Evolutionary conservation across 2,888 invertebrate genomes (phyloP), one percentile per base, ranked within the genome.

Genomic region (Ormyrus labotus): DNA sequence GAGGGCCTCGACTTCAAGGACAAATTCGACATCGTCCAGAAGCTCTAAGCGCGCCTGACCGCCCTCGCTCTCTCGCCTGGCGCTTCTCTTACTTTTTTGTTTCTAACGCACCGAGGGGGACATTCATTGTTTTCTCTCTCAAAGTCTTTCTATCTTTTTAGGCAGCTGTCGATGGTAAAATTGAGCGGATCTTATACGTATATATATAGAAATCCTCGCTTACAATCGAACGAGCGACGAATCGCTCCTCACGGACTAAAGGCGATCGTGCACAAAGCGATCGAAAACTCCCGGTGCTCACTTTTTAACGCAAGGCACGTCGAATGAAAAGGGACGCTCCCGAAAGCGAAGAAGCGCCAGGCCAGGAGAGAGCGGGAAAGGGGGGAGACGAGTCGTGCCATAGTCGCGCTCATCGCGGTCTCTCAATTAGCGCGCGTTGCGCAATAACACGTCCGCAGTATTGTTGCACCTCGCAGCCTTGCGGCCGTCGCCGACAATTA

Each of bases 11-110:
- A 97, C 92, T 95, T 97, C 89, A 96, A 96, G 91, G 96, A 96
- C 92, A 97, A 97, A 92, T 97, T 97, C 90, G 97, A 97, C 91
- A 97, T 98, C 90, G 96, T 98, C 85, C 97, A 97, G 91, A 97
- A 97, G 92, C 94, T 97, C 91, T 97, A 94, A 92, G 63, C 61
- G 57, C 60, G 11, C 64, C 7, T 53, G 34, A 34, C 3, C 34
- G 34, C 34, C 34, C 34, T 34, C 34, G 34, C 34, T 34, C 34
- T 34, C 34, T 4, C 34, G 0, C 34, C 34, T 34, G 34, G 34
- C 34, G 34, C 34, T 34, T 34, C 34, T 2, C 34, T 34, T 34
- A 34, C 34, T 34, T 34, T 34, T 34, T 34, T 34, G 34, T 34
- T 34, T 34, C 34, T 13, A 34, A 34, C 34, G 34, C 34, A 34